A percentile compares a stretch with the other conserved stretches of the same genome.
These are phyloP conservation scores for Saguinus imperator DNA, from an alignment of 2,113 vertebrate genomes.

Conservation along the genomic window DNA sequence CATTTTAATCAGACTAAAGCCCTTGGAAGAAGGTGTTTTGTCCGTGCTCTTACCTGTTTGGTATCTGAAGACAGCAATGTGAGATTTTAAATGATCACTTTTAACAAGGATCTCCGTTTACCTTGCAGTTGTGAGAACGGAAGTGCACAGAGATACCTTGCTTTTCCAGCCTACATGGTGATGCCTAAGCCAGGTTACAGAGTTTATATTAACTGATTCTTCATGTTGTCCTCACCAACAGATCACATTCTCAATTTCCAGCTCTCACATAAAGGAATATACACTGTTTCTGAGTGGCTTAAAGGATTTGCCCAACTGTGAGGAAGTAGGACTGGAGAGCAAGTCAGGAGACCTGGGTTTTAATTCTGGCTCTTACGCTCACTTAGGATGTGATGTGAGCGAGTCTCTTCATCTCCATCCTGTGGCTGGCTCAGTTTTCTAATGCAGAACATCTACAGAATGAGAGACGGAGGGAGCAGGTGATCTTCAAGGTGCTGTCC, in stretches of 20 bases:
- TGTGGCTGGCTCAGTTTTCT: not conserved
- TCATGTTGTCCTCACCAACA: not conserved
- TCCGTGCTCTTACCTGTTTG: not conserved
- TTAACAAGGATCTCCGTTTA: not conserved
- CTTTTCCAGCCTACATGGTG: not conserved
- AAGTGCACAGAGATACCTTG: not conserved
- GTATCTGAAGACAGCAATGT: not conserved
- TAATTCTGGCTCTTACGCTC: not conserved
- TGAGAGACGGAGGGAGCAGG: not conserved
- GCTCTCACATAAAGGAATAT: not conserved
- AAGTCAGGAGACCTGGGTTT: constrained; percentile 1
- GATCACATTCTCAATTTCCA: not conserved
- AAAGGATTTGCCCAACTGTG: not conserved
- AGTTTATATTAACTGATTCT: not conserved
- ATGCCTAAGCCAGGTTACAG: not conserved
- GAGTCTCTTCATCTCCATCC: not conserved
- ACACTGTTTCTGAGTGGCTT: not conserved
- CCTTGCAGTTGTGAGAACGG: not conserved
- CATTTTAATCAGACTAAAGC: not conserved
- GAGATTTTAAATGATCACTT: not conserved
- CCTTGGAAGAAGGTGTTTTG: not conserved
- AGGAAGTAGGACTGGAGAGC: not conserved
- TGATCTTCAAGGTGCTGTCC: not conserved
- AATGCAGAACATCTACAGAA: not conserved
- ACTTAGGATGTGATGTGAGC: not conserved